Evolutionary conservation across 2,797 vertebrate genomes (phyloP).

Genomic region (Gadopsis marmoratus): DNA sequence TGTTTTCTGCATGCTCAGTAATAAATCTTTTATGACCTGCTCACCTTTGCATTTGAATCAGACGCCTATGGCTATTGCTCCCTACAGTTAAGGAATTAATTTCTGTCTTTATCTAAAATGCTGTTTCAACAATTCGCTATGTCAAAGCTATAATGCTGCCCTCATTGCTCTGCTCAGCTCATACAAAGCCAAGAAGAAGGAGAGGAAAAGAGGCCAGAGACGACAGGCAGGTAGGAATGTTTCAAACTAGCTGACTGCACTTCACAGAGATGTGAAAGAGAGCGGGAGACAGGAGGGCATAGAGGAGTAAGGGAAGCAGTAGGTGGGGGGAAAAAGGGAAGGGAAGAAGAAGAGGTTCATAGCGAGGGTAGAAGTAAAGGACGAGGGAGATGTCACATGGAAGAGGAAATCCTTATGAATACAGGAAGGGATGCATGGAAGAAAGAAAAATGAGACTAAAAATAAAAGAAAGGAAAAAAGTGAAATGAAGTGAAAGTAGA

Average conservation of each 20-base stretch:
- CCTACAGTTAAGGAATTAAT: conserved; percentile 44
- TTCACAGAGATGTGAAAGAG: background rate
- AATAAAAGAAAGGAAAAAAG: background rate
- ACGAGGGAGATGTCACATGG: background rate
- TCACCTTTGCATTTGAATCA: conserved; percentile 55
- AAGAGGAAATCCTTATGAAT: background rate
- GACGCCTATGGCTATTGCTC: conserved; percentile 35
- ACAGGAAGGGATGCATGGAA: background rate
- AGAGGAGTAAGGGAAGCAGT: background rate
- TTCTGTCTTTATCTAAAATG: conserved; percentile 55
- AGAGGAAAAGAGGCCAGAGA: conserved; percentile 15
- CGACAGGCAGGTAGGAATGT: conserved; percentile 6
- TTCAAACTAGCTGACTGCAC: conserved; percentile 47
- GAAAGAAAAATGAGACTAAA: background rate
- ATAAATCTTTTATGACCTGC: conserved; percentile 49
- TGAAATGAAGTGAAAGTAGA: background rate
- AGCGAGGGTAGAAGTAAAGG: background rate
- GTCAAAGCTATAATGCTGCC: conserved; percentile 42
- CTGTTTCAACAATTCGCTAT: conserved; percentile 49
- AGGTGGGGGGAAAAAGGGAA: background rate
- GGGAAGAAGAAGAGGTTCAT: background rate
- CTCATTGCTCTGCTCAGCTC: conserved; percentile 35
- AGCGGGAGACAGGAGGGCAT: background rate
- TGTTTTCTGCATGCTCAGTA: conserved; percentile 47
- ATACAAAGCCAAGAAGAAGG: conserved; percentile 22